Conservation (phyloP, 2,888 invertebrate genomes). For the Zygothrica quintamaculata region DNA sequence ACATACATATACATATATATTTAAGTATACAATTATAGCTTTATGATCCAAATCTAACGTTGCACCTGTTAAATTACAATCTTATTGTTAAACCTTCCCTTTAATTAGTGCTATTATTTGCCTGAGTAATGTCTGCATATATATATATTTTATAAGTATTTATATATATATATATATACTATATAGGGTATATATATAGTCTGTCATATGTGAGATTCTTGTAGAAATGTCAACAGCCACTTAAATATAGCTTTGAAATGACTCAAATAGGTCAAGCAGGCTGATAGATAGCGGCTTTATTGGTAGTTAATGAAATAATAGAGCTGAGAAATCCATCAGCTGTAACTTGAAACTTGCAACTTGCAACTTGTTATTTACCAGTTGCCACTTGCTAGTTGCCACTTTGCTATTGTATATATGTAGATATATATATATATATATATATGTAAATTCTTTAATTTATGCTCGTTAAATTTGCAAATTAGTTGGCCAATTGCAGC, state of each 20-base stretch:
- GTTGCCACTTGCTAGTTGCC: background rate
- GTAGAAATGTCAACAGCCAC: conserved; percentile 20
- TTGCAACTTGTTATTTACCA: background rate
- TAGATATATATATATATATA: too few species aligned
- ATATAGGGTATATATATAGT: too few species aligned
- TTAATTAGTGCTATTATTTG: conserved; percentile 54
- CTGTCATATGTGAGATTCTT: too few species aligned
- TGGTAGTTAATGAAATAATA: conserved; percentile 43
- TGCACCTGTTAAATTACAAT: conserved; percentile 1
- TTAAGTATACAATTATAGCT: too few species aligned
- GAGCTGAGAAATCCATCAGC: conserved; percentile 35
- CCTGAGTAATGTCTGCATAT: conserved; percentile 51
- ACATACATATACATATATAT: too few species aligned
- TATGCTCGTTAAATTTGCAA: conserved; percentile 26
- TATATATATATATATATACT: conserved; percentile 25
- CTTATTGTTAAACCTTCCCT: conserved; percentile 22
- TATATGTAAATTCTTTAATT: conserved; percentile 9
- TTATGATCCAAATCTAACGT: background rate
- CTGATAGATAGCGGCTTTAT: conserved; percentile 19
- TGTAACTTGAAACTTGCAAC: background rate
- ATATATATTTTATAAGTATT: conserved; percentile 49
- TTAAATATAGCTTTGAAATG: conserved; percentile 40
- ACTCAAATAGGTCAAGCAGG: conserved; percentile 16
- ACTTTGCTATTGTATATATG: background rate
- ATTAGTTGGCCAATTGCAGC: conserved; percentile 13